Percentiles rank a stretch among this genome's conserved stretches.
These are phyloP conservation scores for Gymnoscelis rufifasciata DNA, from an alignment of 2,888 invertebrate genomes.

Conservation along the genomic window DNA sequence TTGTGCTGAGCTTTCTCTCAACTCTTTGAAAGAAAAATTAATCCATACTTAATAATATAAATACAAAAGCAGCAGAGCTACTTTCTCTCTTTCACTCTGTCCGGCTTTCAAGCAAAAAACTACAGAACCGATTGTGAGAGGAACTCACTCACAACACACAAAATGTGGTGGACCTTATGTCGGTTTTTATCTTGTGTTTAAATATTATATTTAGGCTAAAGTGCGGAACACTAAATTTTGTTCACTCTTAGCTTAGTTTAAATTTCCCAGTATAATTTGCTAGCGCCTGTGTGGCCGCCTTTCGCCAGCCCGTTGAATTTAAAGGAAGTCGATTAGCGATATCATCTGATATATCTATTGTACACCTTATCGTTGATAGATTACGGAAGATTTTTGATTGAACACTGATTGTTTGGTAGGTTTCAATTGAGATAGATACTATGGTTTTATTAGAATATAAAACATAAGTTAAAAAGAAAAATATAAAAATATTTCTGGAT, in stretches of 20 bases:
- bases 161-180: not conserved
- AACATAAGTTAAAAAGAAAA: no score
- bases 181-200: no score
- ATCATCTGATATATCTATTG: slow-evolving; percentile 36
- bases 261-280: slow-evolving; percentile 70
- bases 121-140: no score
- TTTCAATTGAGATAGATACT: not conserved
- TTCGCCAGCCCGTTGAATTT: slow-evolving; percentile 61
- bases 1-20: no score
- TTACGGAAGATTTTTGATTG: not conserved
- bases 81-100: no score
- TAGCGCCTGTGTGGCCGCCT: slow-evolving; percentile 53
- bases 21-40: no score
- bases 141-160: not conserved
- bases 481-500: no score
- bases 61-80: no score
- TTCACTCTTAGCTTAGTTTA: slow-evolving; percentile 30
- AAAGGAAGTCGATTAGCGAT: slow-evolving; percentile 65
- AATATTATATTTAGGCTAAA: no score
- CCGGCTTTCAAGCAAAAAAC: no score
- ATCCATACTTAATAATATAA: no score
- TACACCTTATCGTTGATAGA: slow-evolving; percentile 15
- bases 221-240: slow-evolving; percentile 7
- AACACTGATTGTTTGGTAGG: not conserved
- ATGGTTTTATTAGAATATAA: no score